phyloP scores from a whole-genome alignment of 2,888 invertebrate species.

The Leucophenga montana region DNA sequence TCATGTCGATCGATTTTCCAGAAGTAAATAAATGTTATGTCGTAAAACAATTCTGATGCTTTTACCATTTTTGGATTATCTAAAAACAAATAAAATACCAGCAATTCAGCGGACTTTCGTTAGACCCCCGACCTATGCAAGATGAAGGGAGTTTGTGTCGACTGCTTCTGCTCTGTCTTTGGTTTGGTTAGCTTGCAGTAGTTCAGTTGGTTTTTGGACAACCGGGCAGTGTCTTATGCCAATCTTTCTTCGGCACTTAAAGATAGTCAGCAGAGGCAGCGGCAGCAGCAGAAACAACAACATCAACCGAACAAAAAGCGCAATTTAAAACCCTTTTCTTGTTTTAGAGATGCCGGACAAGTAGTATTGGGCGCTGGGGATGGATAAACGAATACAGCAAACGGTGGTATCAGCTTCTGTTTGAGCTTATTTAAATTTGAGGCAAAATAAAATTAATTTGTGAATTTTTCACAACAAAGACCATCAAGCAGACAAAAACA shows the following conservation, averaged over 20 bases:
- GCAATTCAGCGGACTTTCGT: no score
- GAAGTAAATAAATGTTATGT: no score
- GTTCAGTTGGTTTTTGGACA: constrained; percentile 37
- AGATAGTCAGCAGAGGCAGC: constrained; percentile 29
- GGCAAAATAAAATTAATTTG: constrained; percentile 67
- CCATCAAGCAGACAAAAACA: constrained; percentile 37
- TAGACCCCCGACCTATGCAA: no score
- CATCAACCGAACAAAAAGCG: constrained; percentile 33
- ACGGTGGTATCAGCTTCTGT: constrained; percentile 8
- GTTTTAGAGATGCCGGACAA: constrained; percentile 39
- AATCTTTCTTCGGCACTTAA: constrained; percentile 36
- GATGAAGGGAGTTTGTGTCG: no score
- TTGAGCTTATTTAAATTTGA: constrained; percentile 61
- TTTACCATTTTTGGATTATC: no score
- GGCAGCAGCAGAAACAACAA: constrained; percentile 20
- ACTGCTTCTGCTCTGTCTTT: constrained; percentile 17
- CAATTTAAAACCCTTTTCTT: constrained; percentile 63
- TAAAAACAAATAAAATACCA: no score
- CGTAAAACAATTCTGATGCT: no score
- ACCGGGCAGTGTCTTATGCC: constrained; percentile 37
- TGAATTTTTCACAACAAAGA: constrained; percentile 58
- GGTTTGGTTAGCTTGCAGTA: not conserved
- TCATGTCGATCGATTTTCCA: no score
- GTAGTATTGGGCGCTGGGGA: not conserved
- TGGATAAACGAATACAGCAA: not conserved